A percentile compares a stretch with the other conserved stretches of the same genome.
Evolutionary conservation across 2,797 vertebrate species (phyloP).

Genomic region (Phoeniculus purpureus): DNA sequence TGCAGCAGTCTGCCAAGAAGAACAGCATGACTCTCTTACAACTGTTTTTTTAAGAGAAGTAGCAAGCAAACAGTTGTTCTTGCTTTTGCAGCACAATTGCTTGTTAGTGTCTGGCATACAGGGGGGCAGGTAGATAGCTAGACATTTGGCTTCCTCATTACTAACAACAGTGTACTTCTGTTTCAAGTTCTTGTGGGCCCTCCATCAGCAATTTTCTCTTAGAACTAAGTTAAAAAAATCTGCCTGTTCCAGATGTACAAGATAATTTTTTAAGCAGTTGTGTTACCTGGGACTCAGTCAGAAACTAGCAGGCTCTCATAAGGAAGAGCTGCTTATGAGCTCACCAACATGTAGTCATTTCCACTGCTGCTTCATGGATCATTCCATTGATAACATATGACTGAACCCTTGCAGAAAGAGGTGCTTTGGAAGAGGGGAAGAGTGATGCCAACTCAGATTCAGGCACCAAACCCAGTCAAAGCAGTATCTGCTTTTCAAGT

Average conservation of each 20-base stretch:
- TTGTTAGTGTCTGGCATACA: background rate
- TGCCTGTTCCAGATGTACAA: background rate
- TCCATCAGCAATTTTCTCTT: background rate
- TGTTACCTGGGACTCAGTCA: background rate
- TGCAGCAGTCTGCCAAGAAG: background rate
- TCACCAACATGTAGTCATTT: fast-evolving
- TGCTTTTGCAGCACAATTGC: background rate
- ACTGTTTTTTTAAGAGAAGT: background rate
- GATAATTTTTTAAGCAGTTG: background rate
- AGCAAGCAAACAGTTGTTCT: constrained; percentile 2
- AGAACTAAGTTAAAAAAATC: background rate
- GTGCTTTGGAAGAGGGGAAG: background rate
- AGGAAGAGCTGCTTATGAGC: background rate
- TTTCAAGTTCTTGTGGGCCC: background rate
- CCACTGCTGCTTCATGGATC: background rate
- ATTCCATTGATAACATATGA: background rate
- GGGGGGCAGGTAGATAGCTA: background rate
- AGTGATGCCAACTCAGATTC: background rate
- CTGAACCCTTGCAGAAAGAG: background rate
- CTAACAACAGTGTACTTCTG: background rate
- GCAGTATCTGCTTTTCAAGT: background rate
- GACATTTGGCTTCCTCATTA: background rate
- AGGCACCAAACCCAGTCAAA: background rate
- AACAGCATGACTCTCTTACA: background rate
- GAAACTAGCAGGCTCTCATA: background rate